Base-by-base conservation (phyloP, 2,888 invertebrate genomes). In the Trichopoda pennipes region DNA sequence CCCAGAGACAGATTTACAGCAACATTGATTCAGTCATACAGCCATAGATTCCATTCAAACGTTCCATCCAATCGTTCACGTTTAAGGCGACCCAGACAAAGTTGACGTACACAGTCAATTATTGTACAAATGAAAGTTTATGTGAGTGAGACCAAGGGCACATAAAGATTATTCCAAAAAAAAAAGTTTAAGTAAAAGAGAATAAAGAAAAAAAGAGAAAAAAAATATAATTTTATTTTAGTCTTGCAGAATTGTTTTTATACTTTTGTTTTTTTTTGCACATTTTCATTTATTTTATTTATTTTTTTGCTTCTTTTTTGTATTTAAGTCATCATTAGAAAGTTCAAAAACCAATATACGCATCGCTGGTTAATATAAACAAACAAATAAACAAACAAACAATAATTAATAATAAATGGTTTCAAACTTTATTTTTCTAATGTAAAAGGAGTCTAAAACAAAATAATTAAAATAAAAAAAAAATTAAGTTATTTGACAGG, bases 81-180 rank as follows among this genome's bases (percentile, higher is more conserved):
- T 74, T 75, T 64, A 75, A 75, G 74, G 49, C 82, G 64, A 70
- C 72, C 73, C 76, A 77, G 77, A 77, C 79, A 79, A 79, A 79
- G 73, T 79, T 79, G 79, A 79, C 79, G 79, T 79, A 38, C 69
- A 79, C 73, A 81, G 82, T 79, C 82, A 82, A 82, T 82, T 82
- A 82, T 82, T 79, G 78, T 68, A 64, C 69, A 79, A 79, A 74
- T 73, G 61, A 70, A 74, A 64, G 81, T 73, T 78, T 81, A 56
- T 60, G 60, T 63, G 60, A 49, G 64, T 56, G 69, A 69, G 61
- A 80, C 77, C 80, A 72, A 80, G 75, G 77, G 75, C 78, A 55
- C 69, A 74, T 60, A 69, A 75, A 83, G 76, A 83, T 81, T 69
- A 74, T 70, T 61, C 23, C 63, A 56, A 44, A 74, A n/a, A 84